Base-by-base conservation (phyloP, 2,113 vertebrate species). In the Lamprologus lemairii region DNA sequence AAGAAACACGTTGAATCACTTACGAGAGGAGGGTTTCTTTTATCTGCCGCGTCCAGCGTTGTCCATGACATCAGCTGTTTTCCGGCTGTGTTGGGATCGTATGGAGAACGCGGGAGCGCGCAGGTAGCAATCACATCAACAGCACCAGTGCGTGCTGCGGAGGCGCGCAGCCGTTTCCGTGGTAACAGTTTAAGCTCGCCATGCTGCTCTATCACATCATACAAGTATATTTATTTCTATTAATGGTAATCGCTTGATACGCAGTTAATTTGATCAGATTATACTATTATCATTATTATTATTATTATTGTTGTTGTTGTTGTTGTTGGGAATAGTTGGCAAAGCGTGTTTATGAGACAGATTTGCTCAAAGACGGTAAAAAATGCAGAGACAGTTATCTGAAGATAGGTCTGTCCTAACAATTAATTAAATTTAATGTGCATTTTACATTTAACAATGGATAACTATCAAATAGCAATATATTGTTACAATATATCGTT, bases 31-130 rank as follows among this genome's bases (percentile, higher is more conserved):
- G 78, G 82, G 4, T 84, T 78, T 85, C 73, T 89, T 53, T 92
- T 89, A 90, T 93, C 86, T 86, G 82, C 26, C 86, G 86, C 60
- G 88, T 63, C 54, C 81, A 85, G 86, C 94, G 83, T 51, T 86
- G 83, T 92, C 91, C 95, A 91, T 91, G 47, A 90, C 93, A 92
- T 94, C 93, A 89, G 93, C 91, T 92, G 93, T 83, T 93, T 73
- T 90, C 90, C 86, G 90, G 91, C 37, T 86, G 71, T 81, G 88
- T 37, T 91, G 55, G 86, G 92, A 80, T 80, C 75, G 80, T 84
- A 88, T 83, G 87, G 84, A 86, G 87, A 73, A 53, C 8, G 84
- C 89, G 91, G 87, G 92, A 83, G 90, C 89, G 95, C 93, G 86
- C 91, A 87, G 84, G 88, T 68, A 80, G 85, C 89, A 93, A 86